Percentiles rank a stretch among this genome's conserved stretches.
Conservation (phyloP, 2,888 invertebrate species). For the Helobdella robusta region DNA sequence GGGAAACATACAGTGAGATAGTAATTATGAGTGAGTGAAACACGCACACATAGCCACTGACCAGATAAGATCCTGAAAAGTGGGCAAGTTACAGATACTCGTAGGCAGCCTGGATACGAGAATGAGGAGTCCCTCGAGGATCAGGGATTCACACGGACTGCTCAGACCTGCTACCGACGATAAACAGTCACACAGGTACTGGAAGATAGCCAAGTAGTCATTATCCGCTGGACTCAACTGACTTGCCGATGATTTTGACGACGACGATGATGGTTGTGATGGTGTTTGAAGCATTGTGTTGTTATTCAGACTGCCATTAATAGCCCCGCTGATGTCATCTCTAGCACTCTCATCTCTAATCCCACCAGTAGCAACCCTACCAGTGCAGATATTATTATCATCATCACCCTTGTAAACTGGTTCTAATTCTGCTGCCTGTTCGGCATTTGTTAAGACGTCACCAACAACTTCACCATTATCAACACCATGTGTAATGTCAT, state of each 20-base stretch:
- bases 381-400: too few relatives aligned
- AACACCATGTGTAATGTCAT: too few relatives aligned
- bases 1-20: too few relatives aligned
- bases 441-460: too few relatives aligned
- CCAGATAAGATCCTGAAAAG: constrained; percentile 48
- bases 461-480: too few relatives aligned
- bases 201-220: constrained; percentile 61
- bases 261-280: background rate
- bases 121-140: constrained; percentile 75
- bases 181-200: constrained; percentile 69
- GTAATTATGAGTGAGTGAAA: too few relatives aligned
- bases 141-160: constrained; percentile 60
- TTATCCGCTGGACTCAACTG: constrained; percentile 44
- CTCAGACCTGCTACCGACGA: background rate
- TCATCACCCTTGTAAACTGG: too few relatives aligned
- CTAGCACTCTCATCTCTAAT: too few relatives aligned
- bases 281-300: background rate
- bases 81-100: constrained; percentile 37
- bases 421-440: too few relatives aligned
- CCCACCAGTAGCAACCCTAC: too few relatives aligned
- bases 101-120: constrained; percentile 59
- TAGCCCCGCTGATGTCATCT: too few relatives aligned
- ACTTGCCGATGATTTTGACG: background rate
- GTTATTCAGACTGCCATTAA: too few relatives aligned
- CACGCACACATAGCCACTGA: constrained; percentile 29